Evolutionary conservation across 2,888 invertebrate genomes (phyloP).

Genomic region (Embidobia sp.): DNA sequence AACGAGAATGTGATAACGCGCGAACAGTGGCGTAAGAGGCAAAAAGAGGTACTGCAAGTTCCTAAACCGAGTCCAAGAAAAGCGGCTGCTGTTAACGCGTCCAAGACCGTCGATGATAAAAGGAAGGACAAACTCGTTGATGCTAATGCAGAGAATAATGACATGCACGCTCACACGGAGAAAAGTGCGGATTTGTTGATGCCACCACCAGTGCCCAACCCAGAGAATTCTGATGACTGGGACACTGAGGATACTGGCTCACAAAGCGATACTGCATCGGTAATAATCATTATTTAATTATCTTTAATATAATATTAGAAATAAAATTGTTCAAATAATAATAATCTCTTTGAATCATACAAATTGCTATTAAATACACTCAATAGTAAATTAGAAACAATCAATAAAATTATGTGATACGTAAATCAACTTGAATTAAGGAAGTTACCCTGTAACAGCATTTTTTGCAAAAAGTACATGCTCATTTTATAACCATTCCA

Average conservation of each 20-base stretch:
- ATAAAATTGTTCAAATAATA: too few relatives aligned
- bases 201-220: slow-evolving; percentile 71
- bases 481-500: too few relatives aligned
- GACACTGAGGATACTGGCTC: slow-evolving; percentile 82
- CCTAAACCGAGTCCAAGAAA: slow-evolving; percentile 79
- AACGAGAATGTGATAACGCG: slow-evolving; percentile 89
- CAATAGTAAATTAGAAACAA: too few relatives aligned
- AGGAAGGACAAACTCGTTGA: slow-evolving; percentile 68
- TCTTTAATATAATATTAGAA: too few relatives aligned
- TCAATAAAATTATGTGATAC: too few relatives aligned
- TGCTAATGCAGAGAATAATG: slow-evolving; percentile 66
- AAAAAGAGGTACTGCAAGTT: slow-evolving; percentile 78
- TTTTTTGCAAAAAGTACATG: too few relatives aligned
- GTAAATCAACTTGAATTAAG: too few relatives aligned
- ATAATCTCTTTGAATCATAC: too few relatives aligned
- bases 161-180: slow-evolving; percentile 31
- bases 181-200: slow-evolving; percentile 63
- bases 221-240: slow-evolving; percentile 81
- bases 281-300: too few relatives aligned
- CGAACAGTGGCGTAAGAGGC: slow-evolving; percentile 87
- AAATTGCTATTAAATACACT: too few relatives aligned
- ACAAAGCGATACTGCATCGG: slow-evolving; percentile 82
- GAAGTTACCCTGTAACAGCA: too few relatives aligned
- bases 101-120: slow-evolving; percentile 71
- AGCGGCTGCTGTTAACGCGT: slow-evolving; percentile 67